Base-by-base conservation (phyloP, 2,797 vertebrate genomes). In the Malacoraja senta region DNA sequence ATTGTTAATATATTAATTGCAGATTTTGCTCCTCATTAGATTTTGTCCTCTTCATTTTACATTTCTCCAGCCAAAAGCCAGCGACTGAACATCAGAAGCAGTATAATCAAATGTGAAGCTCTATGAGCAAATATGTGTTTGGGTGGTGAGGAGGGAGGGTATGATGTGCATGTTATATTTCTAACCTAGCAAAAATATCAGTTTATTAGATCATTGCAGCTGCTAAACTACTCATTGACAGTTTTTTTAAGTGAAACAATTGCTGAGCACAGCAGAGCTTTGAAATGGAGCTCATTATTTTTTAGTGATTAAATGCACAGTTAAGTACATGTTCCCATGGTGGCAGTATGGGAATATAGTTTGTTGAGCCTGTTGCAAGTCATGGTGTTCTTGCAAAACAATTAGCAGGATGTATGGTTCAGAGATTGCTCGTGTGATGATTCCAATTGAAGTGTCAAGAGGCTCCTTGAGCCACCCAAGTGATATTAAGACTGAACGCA, bases 251-350 rank as follows among this genome's bases (percentile, higher is more conserved):
- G 35, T 84, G 26, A 61, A 84, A 24, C 44, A 68, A 90, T 90
- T 90, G 63, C 32, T 71, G 61, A 90, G 35, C 58, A n/a, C 8
- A 26, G 35, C 9, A 71, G 24, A 91, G 8, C 10, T 91, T 72
- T 91, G 32, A 72, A 91, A 44, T 91, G 8, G 35, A 91, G 65
- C 88, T 91, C 38, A 91, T 44, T 72, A 91, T 35, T 38, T 72
- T 91, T 72, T 32, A 72, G 4, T 72, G 9, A 32, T 29, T n/a
- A 91, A 24, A 38, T 71, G 24, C 68, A 91, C 19, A 72, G 35
- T 71, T 72, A 38, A 21, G 88, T 72, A 71, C 21, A 2, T 91
- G 35, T 72, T 32, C 68, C 88, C 35, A 74, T 71, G 65, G 12
- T 91, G 63, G 21, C 32, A 8, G 29, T 86, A n/a, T 86, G 58